phyloP scores from a whole-genome alignment of 2,113 vertebrate species.

The Thalassarche chlororhynchos region DNA sequence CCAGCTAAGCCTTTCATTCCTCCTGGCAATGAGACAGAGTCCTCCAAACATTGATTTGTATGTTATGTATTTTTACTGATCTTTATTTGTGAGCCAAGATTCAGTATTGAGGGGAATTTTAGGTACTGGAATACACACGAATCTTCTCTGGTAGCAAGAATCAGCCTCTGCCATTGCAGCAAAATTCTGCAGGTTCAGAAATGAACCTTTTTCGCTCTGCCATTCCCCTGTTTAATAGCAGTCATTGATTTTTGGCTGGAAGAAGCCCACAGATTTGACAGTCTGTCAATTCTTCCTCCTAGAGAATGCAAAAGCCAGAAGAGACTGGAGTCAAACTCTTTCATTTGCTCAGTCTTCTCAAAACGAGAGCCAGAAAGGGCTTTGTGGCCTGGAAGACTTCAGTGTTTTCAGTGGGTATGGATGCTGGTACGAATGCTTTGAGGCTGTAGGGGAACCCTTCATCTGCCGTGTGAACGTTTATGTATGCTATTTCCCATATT shows the following conservation, averaged over 20 bases:
- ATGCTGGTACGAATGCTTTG: no score
- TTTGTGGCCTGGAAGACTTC: not conserved
- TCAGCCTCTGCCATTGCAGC: not conserved
- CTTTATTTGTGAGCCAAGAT: not conserved
- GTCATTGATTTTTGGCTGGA: not conserved
- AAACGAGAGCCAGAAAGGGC: not conserved
- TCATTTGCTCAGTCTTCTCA: not conserved
- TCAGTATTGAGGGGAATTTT: not conserved
- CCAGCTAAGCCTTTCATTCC: not conserved
- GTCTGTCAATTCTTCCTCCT: not conserved
- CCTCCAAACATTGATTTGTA: not conserved
- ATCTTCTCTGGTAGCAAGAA: not conserved
- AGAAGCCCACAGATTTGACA: not conserved
- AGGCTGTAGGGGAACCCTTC: not conserved
- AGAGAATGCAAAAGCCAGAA: not conserved
- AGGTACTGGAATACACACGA: not conserved
- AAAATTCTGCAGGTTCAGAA: not conserved
- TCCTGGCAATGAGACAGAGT: not conserved
- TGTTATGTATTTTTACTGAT: rapidly evolving
- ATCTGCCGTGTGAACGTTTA: rapidly evolving
- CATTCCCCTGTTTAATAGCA: not conserved
- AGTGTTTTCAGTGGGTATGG: not conserved
- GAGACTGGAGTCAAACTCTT: not conserved
- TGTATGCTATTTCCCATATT: not conserved
- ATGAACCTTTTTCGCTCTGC: not conserved